phyloP scores from a whole-genome alignment of 2,113 vertebrate genomes.

The Heliornis fulica region DNA sequence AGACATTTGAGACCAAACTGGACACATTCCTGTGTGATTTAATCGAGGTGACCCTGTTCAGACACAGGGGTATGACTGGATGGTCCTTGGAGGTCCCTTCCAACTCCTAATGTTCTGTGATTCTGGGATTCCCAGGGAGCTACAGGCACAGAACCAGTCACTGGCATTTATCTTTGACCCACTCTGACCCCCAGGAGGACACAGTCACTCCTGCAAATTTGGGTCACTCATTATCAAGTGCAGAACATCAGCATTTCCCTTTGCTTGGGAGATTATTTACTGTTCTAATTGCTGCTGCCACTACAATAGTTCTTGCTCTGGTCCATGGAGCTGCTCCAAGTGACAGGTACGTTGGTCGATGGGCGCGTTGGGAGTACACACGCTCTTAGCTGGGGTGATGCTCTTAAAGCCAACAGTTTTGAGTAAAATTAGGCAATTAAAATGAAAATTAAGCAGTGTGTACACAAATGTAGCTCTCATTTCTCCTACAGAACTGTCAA shows the following conservation, averaged over 20 bases:
- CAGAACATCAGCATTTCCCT: background rate
- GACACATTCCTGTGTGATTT: no score
- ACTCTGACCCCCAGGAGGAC: fast-evolving
- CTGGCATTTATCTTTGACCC: background rate
- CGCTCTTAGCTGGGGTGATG: background rate
- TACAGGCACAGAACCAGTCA: background rate
- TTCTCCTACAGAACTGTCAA: background rate
- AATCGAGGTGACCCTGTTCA: no score
- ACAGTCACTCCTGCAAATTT: fast-evolving
- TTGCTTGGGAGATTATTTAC: background rate
- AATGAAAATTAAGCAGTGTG: background rate
- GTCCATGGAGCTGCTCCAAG: background rate
- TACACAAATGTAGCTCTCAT: background rate
- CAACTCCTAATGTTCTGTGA: no score
- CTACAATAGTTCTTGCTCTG: fast-evolving
- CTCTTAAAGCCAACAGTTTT: background rate
- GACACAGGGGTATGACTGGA: no score
- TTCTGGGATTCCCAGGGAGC: background rate
- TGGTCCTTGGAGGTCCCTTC: no score
- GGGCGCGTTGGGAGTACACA: background rate
- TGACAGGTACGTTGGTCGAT: fast-evolving
- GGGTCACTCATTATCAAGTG: background rate
- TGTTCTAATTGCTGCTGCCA: background rate
- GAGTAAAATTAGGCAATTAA: background rate
- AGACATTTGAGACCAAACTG: no score